Conservation (phyloP, 2,888 invertebrate species). For the Eurytoma adleriae region DNA sequence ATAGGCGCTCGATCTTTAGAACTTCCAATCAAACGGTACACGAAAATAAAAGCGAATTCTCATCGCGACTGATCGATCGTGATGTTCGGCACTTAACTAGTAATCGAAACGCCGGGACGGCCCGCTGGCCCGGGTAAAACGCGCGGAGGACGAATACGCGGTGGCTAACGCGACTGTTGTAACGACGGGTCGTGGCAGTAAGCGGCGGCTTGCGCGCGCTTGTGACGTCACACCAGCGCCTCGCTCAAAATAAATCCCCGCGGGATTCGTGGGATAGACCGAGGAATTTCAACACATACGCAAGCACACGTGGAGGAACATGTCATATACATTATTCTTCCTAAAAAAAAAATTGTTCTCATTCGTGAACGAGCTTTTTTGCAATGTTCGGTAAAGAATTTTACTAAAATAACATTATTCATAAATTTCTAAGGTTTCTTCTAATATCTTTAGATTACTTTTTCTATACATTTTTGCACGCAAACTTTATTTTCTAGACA, state of each 20-base stretch:
- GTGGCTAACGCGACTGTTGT: conserved; percentile 1
- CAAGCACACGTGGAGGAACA: conserved; percentile 65
- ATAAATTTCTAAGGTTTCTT: too few species aligned
- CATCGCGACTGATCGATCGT: conserved; percentile 17
- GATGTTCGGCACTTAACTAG: conserved; percentile 58
- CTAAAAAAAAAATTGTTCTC: background rate
- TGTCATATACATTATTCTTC: conserved; percentile 63
- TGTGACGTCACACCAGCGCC: conserved; percentile 67
- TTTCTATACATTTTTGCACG: too few species aligned
- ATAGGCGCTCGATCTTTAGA: conserved; percentile 17
- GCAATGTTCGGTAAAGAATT: too few species aligned
- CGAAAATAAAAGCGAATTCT: too few species aligned
- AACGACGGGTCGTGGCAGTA: conserved; percentile 21
- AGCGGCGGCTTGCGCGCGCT: conserved; percentile 22
- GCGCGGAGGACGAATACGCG: conserved; percentile 4
- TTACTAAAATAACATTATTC: too few species aligned
- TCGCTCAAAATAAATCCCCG: conserved; percentile 72
- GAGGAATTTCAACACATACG: conserved; percentile 51
- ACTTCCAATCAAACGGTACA: conserved; percentile 9
- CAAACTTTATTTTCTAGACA: too few species aligned
- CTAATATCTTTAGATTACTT: too few species aligned
- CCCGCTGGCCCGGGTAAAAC: conserved; percentile 3
- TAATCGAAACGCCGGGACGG: conserved; percentile 55
- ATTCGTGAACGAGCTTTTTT: background rate
- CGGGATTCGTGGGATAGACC: conserved; percentile 66